Conservation (phyloP, 2,888 invertebrate species). For the Cryptocephalus primarius region DNA sequence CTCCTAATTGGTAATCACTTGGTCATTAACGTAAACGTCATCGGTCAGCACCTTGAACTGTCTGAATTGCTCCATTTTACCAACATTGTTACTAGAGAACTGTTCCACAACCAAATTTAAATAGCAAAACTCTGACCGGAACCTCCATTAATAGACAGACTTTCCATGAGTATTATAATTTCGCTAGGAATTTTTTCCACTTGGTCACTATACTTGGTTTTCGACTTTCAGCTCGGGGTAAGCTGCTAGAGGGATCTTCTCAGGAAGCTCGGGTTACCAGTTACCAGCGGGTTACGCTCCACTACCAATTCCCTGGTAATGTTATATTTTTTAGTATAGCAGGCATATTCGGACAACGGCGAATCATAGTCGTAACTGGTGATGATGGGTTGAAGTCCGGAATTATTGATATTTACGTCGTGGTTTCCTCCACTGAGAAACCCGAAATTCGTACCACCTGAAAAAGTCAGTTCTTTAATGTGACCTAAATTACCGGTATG, state of each 20-base stretch:
- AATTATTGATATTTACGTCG: conserved; percentile 9
- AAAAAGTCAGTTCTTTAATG: too few species aligned
- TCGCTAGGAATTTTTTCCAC: conserved; percentile 6
- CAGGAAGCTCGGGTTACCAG: conserved; percentile 3
- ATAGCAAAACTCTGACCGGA: conserved; percentile 46
- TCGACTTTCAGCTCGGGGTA: conserved; percentile 5
- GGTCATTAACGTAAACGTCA: conserved; percentile 26
- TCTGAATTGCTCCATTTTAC: conserved; percentile 31
- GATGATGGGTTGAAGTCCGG: conserved; percentile 23
- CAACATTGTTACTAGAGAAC: conserved; percentile 65
- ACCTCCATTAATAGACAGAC: conserved; percentile 29
- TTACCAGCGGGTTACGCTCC: conserved; percentile 18
- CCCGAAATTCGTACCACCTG: conserved; percentile 78
- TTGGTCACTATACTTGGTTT: conserved; percentile 3
- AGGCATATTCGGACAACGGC: conserved; percentile 79
- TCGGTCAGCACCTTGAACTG: conserved; percentile 30
- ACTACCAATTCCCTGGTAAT: conserved; percentile 46
- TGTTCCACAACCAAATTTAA: conserved; percentile 53
- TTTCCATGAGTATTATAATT: conserved; percentile 26
- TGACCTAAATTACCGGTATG: too few species aligned
- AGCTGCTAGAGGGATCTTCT: background rate
- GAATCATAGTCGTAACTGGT: conserved; percentile 69
- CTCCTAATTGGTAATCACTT: conserved; percentile 9
- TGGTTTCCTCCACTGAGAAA: conserved; percentile 40
- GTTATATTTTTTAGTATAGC: conserved; percentile 65